These are phyloP conservation scores for Craniophora ligustri DNA, from an alignment of 2,888 invertebrate species.

Conservation along the genomic window DNA sequence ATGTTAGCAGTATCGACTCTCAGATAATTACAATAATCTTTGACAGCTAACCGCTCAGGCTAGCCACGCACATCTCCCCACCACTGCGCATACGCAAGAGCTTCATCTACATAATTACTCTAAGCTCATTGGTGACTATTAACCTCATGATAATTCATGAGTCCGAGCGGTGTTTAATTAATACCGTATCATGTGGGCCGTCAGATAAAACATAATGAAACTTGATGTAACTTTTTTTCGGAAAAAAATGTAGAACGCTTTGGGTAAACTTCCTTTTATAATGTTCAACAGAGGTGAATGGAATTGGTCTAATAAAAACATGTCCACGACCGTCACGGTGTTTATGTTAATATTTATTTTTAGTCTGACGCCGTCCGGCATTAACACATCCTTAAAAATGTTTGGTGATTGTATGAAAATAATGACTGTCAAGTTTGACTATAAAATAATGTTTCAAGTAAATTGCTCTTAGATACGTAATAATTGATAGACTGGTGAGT, in stretches of 20 bases:
- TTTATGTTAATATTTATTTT: slow-evolving; percentile 43
- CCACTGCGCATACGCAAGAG: slow-evolving; percentile 72
- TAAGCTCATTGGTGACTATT: slow-evolving; percentile 88
- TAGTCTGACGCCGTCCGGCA: slow-evolving; percentile 24
- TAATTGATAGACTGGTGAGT: too few relatives aligned
- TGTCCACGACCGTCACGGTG: slow-evolving; percentile 37
- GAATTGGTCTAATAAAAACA: slow-evolving; percentile 57
- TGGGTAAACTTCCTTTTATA: slow-evolving; percentile 54
- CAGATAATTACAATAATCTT: slow-evolving; percentile 53
- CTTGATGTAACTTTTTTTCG: slow-evolving; percentile 64
- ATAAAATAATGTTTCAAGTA: neutral
- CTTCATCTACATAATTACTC: slow-evolving; percentile 88
- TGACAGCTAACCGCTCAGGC: slow-evolving; percentile 47
- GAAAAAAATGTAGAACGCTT: slow-evolving; percentile 38
- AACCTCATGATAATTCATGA: slow-evolving; percentile 86
- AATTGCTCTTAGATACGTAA: too few relatives aligned
- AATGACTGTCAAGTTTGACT: slow-evolving; percentile 5
- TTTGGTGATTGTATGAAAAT: slow-evolving; percentile 25
- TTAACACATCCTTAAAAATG: slow-evolving; percentile 30
- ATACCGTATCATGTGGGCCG: slow-evolving; percentile 85
- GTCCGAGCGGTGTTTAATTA: slow-evolving; percentile 80
- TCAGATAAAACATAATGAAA: slow-evolving; percentile 83
- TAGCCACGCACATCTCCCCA: slow-evolving; percentile 56
- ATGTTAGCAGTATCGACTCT: too few relatives aligned
- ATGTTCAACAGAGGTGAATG: slow-evolving; percentile 58